Evolutionary conservation across 2,797 vertebrate genomes (phyloP), one percentile per base, ranked within the genome.

Genomic region (Microcaecilia unicolor): DNA sequence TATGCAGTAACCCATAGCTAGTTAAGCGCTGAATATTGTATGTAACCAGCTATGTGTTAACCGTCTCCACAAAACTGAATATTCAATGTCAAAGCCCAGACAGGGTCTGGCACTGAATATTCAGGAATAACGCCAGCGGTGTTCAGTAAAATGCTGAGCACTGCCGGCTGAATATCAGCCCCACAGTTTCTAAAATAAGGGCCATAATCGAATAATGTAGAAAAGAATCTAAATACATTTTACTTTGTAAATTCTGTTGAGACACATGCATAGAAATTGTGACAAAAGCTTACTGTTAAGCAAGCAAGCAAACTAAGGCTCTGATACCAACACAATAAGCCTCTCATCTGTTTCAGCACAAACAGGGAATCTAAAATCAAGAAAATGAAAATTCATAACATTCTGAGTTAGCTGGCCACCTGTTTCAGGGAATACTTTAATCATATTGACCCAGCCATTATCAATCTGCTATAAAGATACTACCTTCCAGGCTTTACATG

Each of bases 391-490:
- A 70, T 37, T 59, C 39, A 67, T 50, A 59, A 47, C 54, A 58
- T 70, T 49, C 50, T 55, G 31, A 46, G 14, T 12, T 29, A 50
- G 24, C 51, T 55, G 44, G 32, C 26, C 31, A 44, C 48, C 55
- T 18, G 21, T 10, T 37, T 40, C 44, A 72, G 62, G 37, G 56
- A 58, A 67, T 32, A 25, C 13, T 36, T 51, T 65, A 70, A 85
- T 83, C 66, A 77, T 37, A 58, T 52, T 59, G 59, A 70, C 70
- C 80, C 70, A 69, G 72, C 72, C 67, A 57, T 72, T 71, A 52
- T 49, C 67, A 55, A 65, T 28, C 70, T 49, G 41, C 61, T 71
- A 25, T 51, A n/a, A n/a, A n/a, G n/a, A n/a, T n/a, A 18, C 35
- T 6, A 29, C 21, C 16, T 38, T 34, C 46, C 15, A 51, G 49